Evolutionary conservation across 2,888 invertebrate genomes (phyloP).

Genomic region (Tiphia femorata): DNA sequence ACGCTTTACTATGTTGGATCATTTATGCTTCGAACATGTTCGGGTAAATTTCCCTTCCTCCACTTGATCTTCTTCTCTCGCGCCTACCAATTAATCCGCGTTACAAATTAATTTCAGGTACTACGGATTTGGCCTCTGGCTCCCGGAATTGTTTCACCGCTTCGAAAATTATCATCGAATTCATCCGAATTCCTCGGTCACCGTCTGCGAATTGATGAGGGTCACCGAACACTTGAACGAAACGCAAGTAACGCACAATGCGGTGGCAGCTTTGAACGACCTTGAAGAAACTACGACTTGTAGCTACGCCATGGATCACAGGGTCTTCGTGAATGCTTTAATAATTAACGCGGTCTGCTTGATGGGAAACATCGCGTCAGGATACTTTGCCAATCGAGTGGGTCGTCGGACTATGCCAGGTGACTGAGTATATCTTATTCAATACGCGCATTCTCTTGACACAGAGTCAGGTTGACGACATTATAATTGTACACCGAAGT

Average conservation of each 20-base stretch:
- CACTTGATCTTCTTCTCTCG: neutral
- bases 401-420: slow-evolving; percentile 64
- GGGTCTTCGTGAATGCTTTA: slow-evolving; percentile 77
- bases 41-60: slow-evolving; percentile 70
- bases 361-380: slow-evolving; percentile 75
- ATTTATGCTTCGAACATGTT: slow-evolving; percentile 79
- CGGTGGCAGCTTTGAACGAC: neutral
- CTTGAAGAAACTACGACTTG: slow-evolving; percentile 59
- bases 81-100: neutral
- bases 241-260: neutral
- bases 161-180: slow-evolving; percentile 67
- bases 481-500: no score
- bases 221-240: slow-evolving; percentile 10
- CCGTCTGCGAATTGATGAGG: slow-evolving; percentile 68
- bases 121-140: slow-evolving; percentile 81
- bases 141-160: slow-evolving; percentile 81
- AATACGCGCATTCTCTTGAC: neutral
- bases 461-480: no score
- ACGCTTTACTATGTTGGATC: slow-evolving; percentile 73
- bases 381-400: slow-evolving; percentile 71
- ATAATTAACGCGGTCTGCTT: slow-evolving; percentile 77
- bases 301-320: slow-evolving; percentile 70
- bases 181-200: slow-evolving; percentile 70
- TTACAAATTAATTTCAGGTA: slow-evolving; percentile 72
- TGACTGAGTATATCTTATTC: slow-evolving; percentile 36